These are phyloP conservation scores for Etheostoma nigrum DNA, from an alignment of 2,797 vertebrate genomes.

Conservation along the genomic window DNA sequence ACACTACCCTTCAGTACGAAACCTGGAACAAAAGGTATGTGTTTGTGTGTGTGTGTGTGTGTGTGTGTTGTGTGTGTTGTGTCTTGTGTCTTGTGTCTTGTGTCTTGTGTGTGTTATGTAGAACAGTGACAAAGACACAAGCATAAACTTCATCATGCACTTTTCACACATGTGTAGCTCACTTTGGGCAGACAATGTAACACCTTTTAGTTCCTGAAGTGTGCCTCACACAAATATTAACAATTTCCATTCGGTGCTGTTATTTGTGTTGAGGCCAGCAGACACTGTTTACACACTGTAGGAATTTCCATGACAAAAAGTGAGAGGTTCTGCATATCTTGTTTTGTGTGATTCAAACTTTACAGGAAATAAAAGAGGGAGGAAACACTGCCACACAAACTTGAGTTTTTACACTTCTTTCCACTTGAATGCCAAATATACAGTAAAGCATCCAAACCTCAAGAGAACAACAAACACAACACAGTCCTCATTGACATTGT, in stretches of 20 bases:
- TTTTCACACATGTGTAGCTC: background rate
- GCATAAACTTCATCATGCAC: background rate
- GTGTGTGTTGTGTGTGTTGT: slow-evolving; percentile 13
- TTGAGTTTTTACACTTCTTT: slow-evolving; percentile 22
- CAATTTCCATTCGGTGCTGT: slow-evolving; percentile 40
- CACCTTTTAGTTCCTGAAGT: background rate
- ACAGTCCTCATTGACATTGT: background rate
- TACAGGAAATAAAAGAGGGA: slow-evolving; percentile 56
- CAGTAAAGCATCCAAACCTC: background rate
- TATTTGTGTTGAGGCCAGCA: slow-evolving; percentile 56
- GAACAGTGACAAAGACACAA: background rate
- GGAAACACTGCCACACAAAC: slow-evolving; percentile 15
- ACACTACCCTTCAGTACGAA: slow-evolving; percentile 52
- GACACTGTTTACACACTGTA: slow-evolving; percentile 11
- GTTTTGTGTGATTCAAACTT: slow-evolving; percentile 66
- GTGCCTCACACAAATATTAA: slow-evolving; percentile 13
- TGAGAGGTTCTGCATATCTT: slow-evolving; percentile 27
- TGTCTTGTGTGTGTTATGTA: background rate
- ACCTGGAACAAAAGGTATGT: slow-evolving; percentile 61
- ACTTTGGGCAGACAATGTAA: background rate
- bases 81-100: slow-evolving; percentile 16
- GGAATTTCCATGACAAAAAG: slow-evolving; percentile 64
- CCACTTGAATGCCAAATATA: slow-evolving; percentile 1
- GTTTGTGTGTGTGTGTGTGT: background rate
- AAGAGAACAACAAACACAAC: background rate